Conservation (phyloP, 2,888 invertebrate species). For the Meandrusa payeni region DNA sequence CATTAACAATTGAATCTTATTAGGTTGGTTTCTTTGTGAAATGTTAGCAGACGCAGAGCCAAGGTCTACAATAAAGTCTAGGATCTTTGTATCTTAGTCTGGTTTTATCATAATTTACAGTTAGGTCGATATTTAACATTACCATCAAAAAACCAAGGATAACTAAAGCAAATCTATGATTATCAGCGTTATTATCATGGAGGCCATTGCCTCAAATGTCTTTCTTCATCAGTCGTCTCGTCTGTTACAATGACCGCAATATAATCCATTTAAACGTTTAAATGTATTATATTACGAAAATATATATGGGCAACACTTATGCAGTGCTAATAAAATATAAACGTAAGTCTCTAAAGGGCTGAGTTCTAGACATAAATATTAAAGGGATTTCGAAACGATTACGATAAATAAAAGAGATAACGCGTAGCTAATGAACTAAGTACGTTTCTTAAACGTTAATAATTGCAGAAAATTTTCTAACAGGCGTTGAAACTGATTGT, state of each 20-base stretch:
- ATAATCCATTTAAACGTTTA: conserved; percentile 1
- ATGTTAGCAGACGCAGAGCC: too few relatives aligned
- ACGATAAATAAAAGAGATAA: conserved; percentile 19
- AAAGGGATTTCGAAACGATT: conserved; percentile 16
- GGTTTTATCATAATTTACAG: too few relatives aligned
- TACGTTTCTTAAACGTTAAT: conserved; percentile 23
- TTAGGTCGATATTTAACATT: too few relatives aligned
- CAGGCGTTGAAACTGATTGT: conserved; percentile 16
- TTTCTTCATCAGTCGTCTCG: too few relatives aligned
- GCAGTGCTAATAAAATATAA: conserved; percentile 11
- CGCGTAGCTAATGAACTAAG: conserved; percentile 28
- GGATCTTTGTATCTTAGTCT: too few relatives aligned
- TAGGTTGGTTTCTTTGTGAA: too few relatives aligned
- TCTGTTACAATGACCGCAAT: neutral
- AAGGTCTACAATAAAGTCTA: too few relatives aligned
- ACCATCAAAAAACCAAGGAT: too few relatives aligned
- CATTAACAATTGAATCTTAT: too few relatives aligned
- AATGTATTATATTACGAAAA: neutral
- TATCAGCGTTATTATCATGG: too few relatives aligned
- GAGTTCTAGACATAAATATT: conserved; percentile 12
- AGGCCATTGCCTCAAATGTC: too few relatives aligned
- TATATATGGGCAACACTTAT: neutral
- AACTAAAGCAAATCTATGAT: too few relatives aligned
- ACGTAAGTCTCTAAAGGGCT: neutral
- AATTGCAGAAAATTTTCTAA: conserved; percentile 12